Evolutionary conservation across 2,113 vertebrate species (phyloP), one percentile per base, ranked within the genome.

Genomic region (Macaca nemestrina): DNA sequence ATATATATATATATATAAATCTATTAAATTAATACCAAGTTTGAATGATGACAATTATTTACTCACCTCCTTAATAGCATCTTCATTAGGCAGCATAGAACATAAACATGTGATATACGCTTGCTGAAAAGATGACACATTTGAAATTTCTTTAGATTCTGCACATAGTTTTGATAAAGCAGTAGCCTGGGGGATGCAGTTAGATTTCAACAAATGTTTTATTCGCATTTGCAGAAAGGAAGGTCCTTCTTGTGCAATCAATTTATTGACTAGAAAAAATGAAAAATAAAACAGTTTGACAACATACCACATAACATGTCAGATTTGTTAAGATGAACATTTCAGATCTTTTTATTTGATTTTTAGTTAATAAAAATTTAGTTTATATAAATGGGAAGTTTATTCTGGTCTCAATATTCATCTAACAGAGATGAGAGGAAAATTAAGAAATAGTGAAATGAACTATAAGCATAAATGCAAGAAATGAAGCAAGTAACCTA

Each of bases 211-310:
- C 98, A 99, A 98, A 96, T 99, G 99, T 98, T 99, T 99, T 98
- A 99, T 99, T 79, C 99, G 98, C 99, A 99, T 99, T 97, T 99
- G 99, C 98, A 99, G 99, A 98, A 99, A 99, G 97, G 99, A 99
- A 97, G 99, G 99, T 16, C 99, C 99, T 98, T 99, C 99, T 99
- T 99, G 99, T 98, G 98, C 99, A 98, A 99, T 99, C 98, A 99
- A 99, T 48, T 99, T 99, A 98, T 99, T 99, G 81, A 99, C 99
- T 99, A 98, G 97, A 97, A 98, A 98, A 98, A 98, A 98, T 97
- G 97, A 97, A 98, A 98, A 92, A 82, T 70, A 68, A 83, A 94
- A 96, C 13, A 80, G 20, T 89, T 86, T 97, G 78, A 94, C 78
- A 97, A 91, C 50, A 89, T 87, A 94, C 20, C 27, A 94, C 38